Percentiles rank a stretch among this genome's conserved stretches.
phyloP scores from a whole-genome alignment of 2,888 invertebrate genomes.

The Leptinotarsa juncta region DNA sequence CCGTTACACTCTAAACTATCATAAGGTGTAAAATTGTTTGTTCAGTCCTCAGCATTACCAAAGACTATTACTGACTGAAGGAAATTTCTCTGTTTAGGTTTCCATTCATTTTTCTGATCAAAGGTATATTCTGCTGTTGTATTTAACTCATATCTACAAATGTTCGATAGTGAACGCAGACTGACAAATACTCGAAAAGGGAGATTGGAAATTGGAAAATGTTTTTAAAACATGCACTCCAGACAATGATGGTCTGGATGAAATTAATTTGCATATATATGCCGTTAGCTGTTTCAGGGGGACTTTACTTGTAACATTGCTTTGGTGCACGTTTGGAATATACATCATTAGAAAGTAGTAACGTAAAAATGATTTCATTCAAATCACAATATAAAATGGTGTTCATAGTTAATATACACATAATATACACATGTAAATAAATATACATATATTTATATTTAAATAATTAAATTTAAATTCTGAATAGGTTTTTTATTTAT shows the following conservation, averaged over 20 bases:
- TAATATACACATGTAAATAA: too few species aligned
- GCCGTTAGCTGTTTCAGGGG: slow-evolving; percentile 62
- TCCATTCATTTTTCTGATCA: neutral
- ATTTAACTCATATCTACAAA: neutral
- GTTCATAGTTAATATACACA: too few species aligned
- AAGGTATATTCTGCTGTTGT: neutral
- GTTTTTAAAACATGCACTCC: slow-evolving; percentile 57
- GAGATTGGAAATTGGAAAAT: slow-evolving; percentile 8
- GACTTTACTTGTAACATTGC: slow-evolving; percentile 40
- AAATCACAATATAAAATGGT: too few species aligned
- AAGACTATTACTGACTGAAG: too few species aligned
- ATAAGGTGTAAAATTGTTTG: too few species aligned
- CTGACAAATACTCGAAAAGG: slow-evolving; percentile 19
- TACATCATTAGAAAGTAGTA: neutral
- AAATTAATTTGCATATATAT: slow-evolving; percentile 64
- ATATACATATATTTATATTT: too few species aligned
- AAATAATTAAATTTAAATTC: too few species aligned
- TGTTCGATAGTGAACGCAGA: slow-evolving; percentile 8
- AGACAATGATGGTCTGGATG: slow-evolving; percentile 62
- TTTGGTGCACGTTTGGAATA: neutral
- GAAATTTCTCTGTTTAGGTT: too few species aligned
- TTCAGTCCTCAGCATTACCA: too few species aligned
- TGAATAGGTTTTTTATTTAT: too few species aligned
- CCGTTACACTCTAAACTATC: too few species aligned
- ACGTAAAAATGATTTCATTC: too few species aligned